Conservation (phyloP, 2,888 invertebrate genomes). For the Eremobia ochroleuca region DNA sequence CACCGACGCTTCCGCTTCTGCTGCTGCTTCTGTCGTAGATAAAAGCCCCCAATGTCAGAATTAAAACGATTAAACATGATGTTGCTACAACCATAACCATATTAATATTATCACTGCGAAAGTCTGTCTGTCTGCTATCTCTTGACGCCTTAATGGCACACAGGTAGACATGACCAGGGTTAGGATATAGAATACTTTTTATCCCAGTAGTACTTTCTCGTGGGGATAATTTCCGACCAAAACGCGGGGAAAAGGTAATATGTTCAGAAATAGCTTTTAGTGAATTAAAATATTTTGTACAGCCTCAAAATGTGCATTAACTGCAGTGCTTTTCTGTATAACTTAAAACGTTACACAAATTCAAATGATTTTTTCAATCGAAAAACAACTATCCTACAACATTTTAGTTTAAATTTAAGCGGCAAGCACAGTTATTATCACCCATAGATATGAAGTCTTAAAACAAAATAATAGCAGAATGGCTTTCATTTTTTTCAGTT, state of each 20-base stretch:
- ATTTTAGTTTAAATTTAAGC: not conserved
- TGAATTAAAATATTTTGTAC: not conserved
- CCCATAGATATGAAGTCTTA: not conserved
- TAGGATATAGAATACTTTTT: not conserved
- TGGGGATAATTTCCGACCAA: not conserved
- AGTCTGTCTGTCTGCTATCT: not conserved
- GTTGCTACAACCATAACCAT: not conserved
- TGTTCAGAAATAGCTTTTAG: not conserved
- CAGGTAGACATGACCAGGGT: not conserved
- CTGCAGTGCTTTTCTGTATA: not conserved
- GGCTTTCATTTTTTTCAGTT: no score
- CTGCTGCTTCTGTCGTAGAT: constrained; percentile 50
- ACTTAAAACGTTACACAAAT: not conserved
- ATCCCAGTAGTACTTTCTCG: no score
- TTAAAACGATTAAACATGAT: not conserved
- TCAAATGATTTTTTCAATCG: no score
- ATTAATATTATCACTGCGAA: not conserved
- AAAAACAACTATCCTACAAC: not conserved
- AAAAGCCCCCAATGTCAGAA: not conserved
- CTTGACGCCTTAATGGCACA: not conserved
- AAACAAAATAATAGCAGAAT: not conserved
- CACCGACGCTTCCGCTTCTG: constrained; percentile 70
- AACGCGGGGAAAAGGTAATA: not conserved
- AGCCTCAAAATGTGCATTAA: not conserved
- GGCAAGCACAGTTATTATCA: not conserved